These are phyloP conservation scores for Alcis repandata DNA, from an alignment of 2,888 invertebrate species.

Conservation along the genomic window DNA sequence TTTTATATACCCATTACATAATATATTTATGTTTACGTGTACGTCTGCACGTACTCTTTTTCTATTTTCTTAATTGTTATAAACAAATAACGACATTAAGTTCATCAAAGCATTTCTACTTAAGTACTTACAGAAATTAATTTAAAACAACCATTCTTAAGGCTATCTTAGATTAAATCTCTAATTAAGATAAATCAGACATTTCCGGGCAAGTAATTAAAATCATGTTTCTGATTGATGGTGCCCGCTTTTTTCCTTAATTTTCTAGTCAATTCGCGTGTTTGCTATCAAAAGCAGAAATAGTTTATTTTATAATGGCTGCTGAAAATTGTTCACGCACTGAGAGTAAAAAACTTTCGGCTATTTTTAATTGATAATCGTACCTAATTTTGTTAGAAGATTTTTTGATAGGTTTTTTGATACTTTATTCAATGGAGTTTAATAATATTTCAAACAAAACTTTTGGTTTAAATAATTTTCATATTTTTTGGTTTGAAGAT, in stretches of 20 bases:
- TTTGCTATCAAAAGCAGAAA: constrained; percentile 31
- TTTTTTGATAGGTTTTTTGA: too few relatives aligned
- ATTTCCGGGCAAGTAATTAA: constrained; percentile 5
- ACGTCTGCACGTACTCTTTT: too few relatives aligned
- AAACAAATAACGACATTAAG: too few relatives aligned
- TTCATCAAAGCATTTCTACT: too few relatives aligned
- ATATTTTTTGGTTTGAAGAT: too few relatives aligned
- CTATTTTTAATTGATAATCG: background rate
- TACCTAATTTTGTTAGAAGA: too few relatives aligned
- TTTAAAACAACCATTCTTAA: background rate
- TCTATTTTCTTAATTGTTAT: too few relatives aligned
- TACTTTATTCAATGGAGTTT: too few relatives aligned
- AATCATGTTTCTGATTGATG: constrained; percentile 4
- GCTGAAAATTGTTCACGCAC: constrained; percentile 20
- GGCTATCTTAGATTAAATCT: background rate
- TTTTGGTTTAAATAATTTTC: too few relatives aligned
- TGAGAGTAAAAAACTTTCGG: background rate
- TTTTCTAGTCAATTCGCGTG: constrained; percentile 37
- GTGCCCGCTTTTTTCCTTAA: constrained; percentile 1
- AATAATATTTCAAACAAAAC: too few relatives aligned
- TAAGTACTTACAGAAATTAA: background rate
- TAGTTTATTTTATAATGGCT: constrained; percentile 38
- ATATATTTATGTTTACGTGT: too few relatives aligned
- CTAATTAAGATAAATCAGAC: background rate
- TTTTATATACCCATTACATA: too few relatives aligned